A percentile compares a stretch with the other conserved stretches of the same genome.
phyloP scores from a whole-genome alignment of 2,797 vertebrate species.

The Momotus momota region DNA sequence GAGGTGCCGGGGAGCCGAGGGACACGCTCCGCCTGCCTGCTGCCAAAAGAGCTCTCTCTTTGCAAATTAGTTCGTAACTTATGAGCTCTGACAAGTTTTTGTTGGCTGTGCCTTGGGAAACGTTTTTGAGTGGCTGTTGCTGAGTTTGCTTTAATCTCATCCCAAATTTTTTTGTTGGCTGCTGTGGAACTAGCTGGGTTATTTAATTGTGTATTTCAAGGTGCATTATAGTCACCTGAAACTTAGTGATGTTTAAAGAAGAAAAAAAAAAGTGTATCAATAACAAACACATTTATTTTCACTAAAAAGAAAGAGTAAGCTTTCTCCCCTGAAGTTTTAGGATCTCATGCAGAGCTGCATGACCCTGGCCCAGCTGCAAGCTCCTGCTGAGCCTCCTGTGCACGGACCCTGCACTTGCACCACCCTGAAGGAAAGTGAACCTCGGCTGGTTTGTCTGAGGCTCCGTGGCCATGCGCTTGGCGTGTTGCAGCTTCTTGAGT shows the following conservation, averaged over 20 bases:
- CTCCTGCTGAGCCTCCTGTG: neutral
- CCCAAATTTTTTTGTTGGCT: constrained; percentile 44
- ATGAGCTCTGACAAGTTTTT: constrained; percentile 60
- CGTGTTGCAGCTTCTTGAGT: neutral
- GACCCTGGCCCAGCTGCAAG: neutral
- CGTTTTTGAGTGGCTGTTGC: constrained; percentile 44
- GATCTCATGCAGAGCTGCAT: neutral
- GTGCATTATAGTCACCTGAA: neutral
- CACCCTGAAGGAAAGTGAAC: neutral
- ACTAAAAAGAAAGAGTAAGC: neutral
- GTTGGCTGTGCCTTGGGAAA: constrained; percentile 55
- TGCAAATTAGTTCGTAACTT: constrained; percentile 53
- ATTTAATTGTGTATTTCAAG: constrained; percentile 21
- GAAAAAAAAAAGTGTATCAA: neutral
- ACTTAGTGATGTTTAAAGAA: neutral
- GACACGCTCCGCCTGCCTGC: neutral
- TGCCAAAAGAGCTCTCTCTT: constrained; percentile 9
- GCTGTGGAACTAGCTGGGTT: constrained; percentile 4
- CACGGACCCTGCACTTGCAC: neutral
- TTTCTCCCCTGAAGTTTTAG: neutral
- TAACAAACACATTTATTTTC: neutral
- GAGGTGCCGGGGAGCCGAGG: neutral
- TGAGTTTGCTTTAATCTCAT: constrained; percentile 46
- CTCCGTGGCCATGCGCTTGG: accelerated
- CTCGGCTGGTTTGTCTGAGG: neutral